A percentile compares a stretch with the other conserved stretches of the same genome.
These are phyloP conservation scores for Strigamia crassipes DNA, from an alignment of 2,888 invertebrate genomes.

Conservation along the genomic window DNA sequence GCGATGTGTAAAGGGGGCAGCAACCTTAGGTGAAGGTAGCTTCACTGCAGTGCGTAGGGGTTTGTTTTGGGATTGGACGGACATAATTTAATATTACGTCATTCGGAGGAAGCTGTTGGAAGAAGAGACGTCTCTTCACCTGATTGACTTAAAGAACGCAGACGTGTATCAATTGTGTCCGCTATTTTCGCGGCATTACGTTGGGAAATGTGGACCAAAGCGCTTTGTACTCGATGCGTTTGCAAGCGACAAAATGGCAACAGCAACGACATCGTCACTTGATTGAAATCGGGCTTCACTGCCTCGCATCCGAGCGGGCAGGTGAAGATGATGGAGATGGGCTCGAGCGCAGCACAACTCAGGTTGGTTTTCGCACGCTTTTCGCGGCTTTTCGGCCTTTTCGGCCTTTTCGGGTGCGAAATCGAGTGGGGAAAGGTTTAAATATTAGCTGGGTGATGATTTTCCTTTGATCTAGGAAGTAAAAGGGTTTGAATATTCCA, in stretches of 20 bases:
- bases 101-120: background rate
- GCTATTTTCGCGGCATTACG: background rate
- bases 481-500: background rate
- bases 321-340: slow-evolving; percentile 35
- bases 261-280: background rate
- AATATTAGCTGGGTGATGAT: background rate
- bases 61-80: slow-evolving; percentile 40
- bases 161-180: background rate
- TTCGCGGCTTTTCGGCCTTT: background rate
- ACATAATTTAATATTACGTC: slow-evolving; percentile 45
- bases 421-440: background rate
- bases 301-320: slow-evolving; percentile 16
- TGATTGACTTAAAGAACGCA: background rate
- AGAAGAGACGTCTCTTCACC: background rate
- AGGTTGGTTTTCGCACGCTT: background rate
- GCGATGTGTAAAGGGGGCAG: background rate
- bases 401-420: background rate
- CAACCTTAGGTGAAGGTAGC: slow-evolving; percentile 2
- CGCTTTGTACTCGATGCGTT: background rate
- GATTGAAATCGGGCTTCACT: slow-evolving; percentile 17
- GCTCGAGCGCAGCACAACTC: background rate
- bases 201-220: background rate
- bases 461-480: background rate
- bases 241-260: slow-evolving; percentile 15
- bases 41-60: slow-evolving; percentile 29